Base-by-base conservation (phyloP, 1,140 invertebrate species). In the Drosophila trapezifrons region DNA sequence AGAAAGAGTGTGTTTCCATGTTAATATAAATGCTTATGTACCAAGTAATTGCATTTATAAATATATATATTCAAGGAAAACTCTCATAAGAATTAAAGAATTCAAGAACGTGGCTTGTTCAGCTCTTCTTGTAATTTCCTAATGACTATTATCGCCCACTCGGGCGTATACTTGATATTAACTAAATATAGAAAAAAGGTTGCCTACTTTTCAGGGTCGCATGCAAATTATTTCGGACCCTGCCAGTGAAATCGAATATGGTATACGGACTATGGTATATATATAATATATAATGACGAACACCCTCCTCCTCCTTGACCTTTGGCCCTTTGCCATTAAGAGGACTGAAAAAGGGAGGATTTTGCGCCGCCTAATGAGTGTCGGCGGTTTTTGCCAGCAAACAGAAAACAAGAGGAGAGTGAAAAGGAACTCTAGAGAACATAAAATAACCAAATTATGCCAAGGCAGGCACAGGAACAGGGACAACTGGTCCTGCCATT, bases 361-460 rank as follows among this genome's bases (percentile, higher is more conserved):
- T 20, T 54, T n/a, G 32, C 18, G 69, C 59, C 80, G 76, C 62
- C 82, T 87, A 86, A 86, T 87, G 83, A 86, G 82, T 76, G 79
- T 86, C 75, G 78, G 82, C 75, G 78, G 75, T 86, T 85, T 74
- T 52, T 38, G n/a, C 27, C 17, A 18, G 45, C 45, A 63, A 74
- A 63, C 49, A 55, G 22, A 40, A 52, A 10, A n/a, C 38, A 22
- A 45, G 0, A 10, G 13, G n/a, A 22, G 47, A 18, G 3, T 51
- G 47, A 29, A 52, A 55, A 55, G 38, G 3, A 58, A 58, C 37
- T n/a, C 60, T 60, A 56, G 79, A 32, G 10, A 32, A 32, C 71
- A 79, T 78, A 79, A 83, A 79, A 79, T 83, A 72, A 87, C 56
- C 52, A 73, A 87, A 87, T 86, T 86, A 83, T 87, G 83, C 83